These are phyloP conservation scores for Coreoperca whiteheadi DNA, from an alignment of 2,113 vertebrate species.

Conservation along the genomic window DNA sequence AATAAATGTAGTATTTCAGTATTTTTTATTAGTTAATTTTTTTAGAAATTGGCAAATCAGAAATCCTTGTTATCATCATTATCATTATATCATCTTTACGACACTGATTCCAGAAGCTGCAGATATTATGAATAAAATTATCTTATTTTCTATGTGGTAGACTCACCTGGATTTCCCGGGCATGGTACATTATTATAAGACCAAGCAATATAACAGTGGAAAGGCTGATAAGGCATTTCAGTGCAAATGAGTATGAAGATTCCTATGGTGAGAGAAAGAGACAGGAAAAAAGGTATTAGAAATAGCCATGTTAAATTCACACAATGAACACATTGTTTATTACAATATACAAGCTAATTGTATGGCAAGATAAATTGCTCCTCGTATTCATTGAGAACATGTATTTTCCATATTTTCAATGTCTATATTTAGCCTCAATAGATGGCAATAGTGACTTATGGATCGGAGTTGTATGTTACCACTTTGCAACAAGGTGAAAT, in stretches of 20 bases:
- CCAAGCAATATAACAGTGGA: slow-evolving; percentile 95
- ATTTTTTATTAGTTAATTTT: not conserved
- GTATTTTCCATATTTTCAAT: not conserved
- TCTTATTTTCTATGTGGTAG: not conserved
- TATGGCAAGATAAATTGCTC: not conserved
- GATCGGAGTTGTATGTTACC: slow-evolving; percentile 20
- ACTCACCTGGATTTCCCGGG: slow-evolving; percentile 96
- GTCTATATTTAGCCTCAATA: slow-evolving; percentile 31
- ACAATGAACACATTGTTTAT: not conserved
- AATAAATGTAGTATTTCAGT: not conserved
- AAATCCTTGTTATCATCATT: not conserved
- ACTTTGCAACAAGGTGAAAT: slow-evolving; percentile 38
- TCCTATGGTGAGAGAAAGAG: slow-evolving; percentile 83
- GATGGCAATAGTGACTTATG: no score
- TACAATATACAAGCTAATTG: not conserved
- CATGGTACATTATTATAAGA: slow-evolving; percentile 96
- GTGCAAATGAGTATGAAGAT: slow-evolving; percentile 93
- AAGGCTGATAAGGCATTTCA: slow-evolving; percentile 99
- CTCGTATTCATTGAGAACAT: not conserved
- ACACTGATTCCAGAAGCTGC: slow-evolving; percentile 1
- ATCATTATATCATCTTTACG: slow-evolving; percentile 13
- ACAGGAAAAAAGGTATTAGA: slow-evolving; percentile 49
- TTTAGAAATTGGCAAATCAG: not conserved
- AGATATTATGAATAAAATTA: not conserved
- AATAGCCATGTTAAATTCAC: not conserved